These are phyloP conservation scores for Marisa cornuarietis DNA, from an alignment of 1,140 invertebrate species.

Conservation along the genomic window DNA sequence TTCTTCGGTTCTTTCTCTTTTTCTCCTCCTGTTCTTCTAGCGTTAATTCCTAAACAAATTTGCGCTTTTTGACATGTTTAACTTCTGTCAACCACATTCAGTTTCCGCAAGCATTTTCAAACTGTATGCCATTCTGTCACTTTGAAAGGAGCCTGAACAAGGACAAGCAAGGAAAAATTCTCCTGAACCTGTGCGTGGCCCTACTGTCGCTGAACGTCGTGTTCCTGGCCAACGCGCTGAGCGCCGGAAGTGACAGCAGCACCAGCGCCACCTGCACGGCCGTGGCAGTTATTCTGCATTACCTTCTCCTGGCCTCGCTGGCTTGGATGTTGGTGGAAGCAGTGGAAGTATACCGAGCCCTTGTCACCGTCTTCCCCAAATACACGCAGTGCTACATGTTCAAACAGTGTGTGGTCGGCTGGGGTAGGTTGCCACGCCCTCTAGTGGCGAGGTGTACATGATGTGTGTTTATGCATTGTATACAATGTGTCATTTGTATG, in stretches of 20 bases:
- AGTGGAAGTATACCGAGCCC: conserved; percentile 70
- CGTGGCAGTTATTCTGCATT: conserved; percentile 67
- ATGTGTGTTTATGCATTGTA: too few relatives aligned
- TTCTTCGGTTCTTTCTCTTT: too few relatives aligned
- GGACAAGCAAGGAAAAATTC: conserved; percentile 70
- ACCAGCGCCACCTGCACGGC: conserved; percentile 48
- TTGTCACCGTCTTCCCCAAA: conserved; percentile 70
- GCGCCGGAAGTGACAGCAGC: conserved; percentile 23
- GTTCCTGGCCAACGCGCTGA: conserved; percentile 65
- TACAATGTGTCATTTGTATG: too few relatives aligned
- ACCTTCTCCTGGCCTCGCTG: conserved; percentile 68
- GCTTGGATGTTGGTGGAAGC: conserved; percentile 72
- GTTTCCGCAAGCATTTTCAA: too few relatives aligned
- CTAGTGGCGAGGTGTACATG: too few relatives aligned
- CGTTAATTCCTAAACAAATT: too few relatives aligned
- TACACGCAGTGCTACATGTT: conserved; percentile 69
- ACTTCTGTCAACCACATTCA: too few relatives aligned
- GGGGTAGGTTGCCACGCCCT: conserved; percentile 66
- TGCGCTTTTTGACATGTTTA: too few relatives aligned
- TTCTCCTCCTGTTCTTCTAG: too few relatives aligned
- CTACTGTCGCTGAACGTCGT: conserved; percentile 68
- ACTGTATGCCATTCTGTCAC: too few relatives aligned
- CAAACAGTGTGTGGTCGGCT: conserved; percentile 68
- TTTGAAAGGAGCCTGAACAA: conserved; percentile 65
- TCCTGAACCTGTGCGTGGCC: conserved; percentile 69